phyloP scores from a whole-genome alignment of 2,113 vertebrate genomes.

The Campylomormyrus tamandua region DNA sequence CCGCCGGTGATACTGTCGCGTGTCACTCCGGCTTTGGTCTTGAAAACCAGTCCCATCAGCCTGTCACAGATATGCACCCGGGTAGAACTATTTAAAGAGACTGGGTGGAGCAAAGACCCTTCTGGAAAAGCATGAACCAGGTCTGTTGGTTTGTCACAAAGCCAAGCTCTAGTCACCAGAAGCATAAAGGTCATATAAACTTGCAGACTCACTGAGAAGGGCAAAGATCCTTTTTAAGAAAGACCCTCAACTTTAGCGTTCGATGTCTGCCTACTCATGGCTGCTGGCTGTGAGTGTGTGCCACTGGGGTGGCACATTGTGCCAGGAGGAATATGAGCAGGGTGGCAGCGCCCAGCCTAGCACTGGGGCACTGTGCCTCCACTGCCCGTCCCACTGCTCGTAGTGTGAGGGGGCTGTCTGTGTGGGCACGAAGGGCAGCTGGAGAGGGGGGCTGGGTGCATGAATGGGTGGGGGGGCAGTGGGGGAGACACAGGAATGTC shows the following conservation, averaged over 20 bases:
- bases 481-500: slow-evolving; percentile 31
- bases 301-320: neutral
- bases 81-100: neutral
- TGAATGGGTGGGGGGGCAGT: slow-evolving; percentile 43
- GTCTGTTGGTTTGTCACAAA: slow-evolving; percentile 16
- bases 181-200: neutral
- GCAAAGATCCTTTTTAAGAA: neutral
- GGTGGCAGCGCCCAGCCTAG: neutral
- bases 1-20: neutral
- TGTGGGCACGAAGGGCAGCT: neutral
- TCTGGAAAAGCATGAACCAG: neutral
- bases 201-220: neutral
- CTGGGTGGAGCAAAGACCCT: neutral
- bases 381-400: neutral
- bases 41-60: slow-evolving; percentile 18
- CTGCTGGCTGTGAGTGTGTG: neutral
- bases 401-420: neutral
- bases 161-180: neutral
- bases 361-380: neutral
- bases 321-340: neutral
- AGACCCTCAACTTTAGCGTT: neutral
- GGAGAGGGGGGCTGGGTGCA: neutral
- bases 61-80: slow-evolving; percentile 20
- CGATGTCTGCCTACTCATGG: slow-evolving; percentile 40
- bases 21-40: slow-evolving; percentile 7